Evolutionary conservation across 1,140 invertebrate genomes (phyloP).

Genomic region (Bombus confusus): DNA sequence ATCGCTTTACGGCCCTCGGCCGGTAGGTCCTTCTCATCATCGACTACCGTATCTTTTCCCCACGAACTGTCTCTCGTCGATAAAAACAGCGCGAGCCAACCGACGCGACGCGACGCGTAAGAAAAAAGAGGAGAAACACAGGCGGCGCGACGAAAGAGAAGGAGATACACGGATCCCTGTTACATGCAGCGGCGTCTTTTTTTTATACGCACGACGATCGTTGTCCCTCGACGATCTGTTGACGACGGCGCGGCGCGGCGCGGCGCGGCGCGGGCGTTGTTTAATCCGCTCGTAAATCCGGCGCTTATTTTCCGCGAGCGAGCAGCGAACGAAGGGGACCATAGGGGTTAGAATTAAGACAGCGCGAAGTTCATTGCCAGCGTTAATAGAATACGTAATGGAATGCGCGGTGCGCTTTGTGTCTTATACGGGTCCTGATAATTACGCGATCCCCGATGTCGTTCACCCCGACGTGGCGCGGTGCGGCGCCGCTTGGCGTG

Average conservation of each 20-base stretch:
- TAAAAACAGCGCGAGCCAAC: constrained; percentile 8
- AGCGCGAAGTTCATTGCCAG: constrained; percentile 41
- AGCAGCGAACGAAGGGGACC: background rate
- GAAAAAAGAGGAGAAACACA: background rate
- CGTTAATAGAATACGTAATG: constrained; percentile 45
- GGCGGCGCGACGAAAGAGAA: constrained; percentile 34
- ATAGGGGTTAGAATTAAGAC: constrained; percentile 52
- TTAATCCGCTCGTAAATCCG: constrained; percentile 35
- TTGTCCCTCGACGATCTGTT: constrained; percentile 36
- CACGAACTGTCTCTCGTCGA: background rate
- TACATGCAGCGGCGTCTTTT: constrained; percentile 12
- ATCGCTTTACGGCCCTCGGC: constrained; percentile 26
- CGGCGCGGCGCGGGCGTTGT: constrained; percentile 3
- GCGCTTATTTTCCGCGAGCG: constrained; percentile 25
- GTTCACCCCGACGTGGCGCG: background rate
- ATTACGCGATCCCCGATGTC: constrained; percentile 11
- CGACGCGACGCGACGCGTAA: background rate
- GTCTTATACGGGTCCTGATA: background rate
- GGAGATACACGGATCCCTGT: constrained; percentile 9
- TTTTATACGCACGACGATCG: constrained; percentile 51
- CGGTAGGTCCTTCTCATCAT: constrained; percentile 25
- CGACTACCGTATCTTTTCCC: constrained; percentile 24
- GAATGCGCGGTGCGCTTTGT: background rate
- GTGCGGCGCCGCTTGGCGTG: too few relatives aligned
- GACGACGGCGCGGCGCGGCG: background rate